phyloP scores from a whole-genome alignment of 2,797 vertebrate species.

The Vipera ursinii region DNA sequence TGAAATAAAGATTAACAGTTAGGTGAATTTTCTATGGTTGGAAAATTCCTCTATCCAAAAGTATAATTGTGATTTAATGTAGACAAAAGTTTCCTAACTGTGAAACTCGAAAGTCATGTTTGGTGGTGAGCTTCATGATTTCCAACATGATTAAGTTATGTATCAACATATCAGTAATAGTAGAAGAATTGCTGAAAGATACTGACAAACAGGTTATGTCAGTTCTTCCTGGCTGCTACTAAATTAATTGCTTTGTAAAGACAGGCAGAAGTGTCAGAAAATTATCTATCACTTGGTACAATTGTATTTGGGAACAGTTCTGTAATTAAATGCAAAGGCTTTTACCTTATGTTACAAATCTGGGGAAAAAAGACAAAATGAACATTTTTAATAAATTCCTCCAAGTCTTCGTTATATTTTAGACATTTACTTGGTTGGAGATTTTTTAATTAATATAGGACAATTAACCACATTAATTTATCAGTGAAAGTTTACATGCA shows the following conservation, averaged over 20 bases:
- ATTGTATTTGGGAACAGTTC: background rate
- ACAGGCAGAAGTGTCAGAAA: background rate
- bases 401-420: background rate
- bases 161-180: conserved; percentile 13
- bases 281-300: background rate
- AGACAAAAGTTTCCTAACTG: conserved; percentile 7
- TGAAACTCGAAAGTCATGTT: background rate
- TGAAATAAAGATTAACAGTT: background rate
- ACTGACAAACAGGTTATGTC: background rate
- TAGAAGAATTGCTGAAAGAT: conserved; percentile 22
- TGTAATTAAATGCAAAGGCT: conserved; percentile 5
- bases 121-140: conserved; percentile 3
- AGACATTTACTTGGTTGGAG: background rate
- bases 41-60: background rate
- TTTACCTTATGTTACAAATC: background rate
- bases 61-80: background rate
- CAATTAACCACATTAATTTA: background rate
- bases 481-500: background rate
- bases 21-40: background rate
- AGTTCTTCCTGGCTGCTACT: background rate
- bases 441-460: background rate
- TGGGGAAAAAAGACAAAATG: background rate
- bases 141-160: conserved; percentile 7
- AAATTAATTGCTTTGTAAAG: background rate
- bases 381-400: conserved; percentile 2